Conservation (phyloP, 2,888 invertebrate species). For the Amphipoea oculea region DNA sequence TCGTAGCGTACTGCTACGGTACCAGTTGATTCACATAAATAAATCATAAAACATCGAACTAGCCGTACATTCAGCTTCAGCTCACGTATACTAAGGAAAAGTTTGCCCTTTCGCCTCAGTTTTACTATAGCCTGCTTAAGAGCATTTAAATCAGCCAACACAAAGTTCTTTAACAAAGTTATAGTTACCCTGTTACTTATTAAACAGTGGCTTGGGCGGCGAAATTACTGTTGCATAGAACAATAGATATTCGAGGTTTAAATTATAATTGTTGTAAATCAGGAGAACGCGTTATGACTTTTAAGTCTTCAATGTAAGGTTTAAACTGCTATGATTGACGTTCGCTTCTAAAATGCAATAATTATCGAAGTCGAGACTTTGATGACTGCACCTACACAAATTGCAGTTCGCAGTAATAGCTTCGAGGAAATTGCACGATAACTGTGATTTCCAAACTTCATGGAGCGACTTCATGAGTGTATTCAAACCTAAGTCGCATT, state of each 20-base stretch:
- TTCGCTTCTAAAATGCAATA: not conserved
- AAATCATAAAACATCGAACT: conserved; percentile 6
- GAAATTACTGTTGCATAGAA: conserved; percentile 26
- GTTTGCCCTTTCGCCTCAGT: conserved; percentile 19
- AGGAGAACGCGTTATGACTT: not conserved
- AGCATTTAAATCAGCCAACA: conserved; percentile 34
- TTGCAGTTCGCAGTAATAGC: conserved; percentile 2
- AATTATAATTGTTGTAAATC: not conserved
- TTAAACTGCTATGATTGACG: not conserved
- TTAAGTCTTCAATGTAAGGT: not conserved
- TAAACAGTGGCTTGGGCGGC: not conserved
- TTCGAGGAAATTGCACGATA: not conserved
- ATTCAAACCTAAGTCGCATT: conserved; percentile 1
- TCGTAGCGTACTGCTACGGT: conserved; percentile 8
- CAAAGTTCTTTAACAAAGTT: conserved; percentile 18
- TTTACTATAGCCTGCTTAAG: conserved; percentile 28
- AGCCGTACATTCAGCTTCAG: conserved; percentile 11
- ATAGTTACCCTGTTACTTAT: conserved; percentile 14
- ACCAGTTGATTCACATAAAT: conserved; percentile 34
- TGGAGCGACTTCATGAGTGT: not conserved
- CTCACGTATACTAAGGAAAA: conserved; percentile 33
- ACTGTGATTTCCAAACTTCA: conserved; percentile 23
- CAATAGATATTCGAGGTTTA: conserved; percentile 13
- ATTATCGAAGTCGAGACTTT: conserved; percentile 14
- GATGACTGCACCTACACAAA: conserved; percentile 1